These are phyloP conservation scores for Nomia melanderi DNA, from an alignment of 1,140 invertebrate species.

Conservation along the genomic window DNA sequence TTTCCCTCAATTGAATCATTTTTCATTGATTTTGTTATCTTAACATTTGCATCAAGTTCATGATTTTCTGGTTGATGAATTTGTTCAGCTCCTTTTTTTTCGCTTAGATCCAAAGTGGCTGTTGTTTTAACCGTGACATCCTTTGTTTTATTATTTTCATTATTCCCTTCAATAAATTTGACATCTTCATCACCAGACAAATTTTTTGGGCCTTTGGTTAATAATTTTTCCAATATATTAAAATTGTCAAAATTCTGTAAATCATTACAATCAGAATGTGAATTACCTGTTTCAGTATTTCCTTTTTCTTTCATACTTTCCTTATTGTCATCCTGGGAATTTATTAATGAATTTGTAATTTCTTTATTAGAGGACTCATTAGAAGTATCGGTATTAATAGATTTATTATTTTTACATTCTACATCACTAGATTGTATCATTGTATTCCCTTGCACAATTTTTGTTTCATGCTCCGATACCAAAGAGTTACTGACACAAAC, in stretches of 20 bases:
- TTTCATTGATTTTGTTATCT: background rate
- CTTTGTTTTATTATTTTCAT: slow-evolving; percentile 7
- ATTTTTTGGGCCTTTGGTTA: background rate
- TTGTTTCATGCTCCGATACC: background rate
- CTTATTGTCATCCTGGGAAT: slow-evolving; percentile 1
- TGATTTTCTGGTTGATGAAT: background rate
- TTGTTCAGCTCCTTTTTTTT: background rate
- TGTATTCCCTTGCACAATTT: background rate
- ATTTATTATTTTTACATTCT: slow-evolving; percentile 21
- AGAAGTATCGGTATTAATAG: background rate
- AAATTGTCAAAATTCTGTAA: background rate
- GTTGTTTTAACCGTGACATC: background rate
- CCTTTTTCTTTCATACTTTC: background rate
- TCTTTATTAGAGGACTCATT: slow-evolving; percentile 27
- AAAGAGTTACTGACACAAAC: background rate
- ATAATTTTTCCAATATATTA: background rate
- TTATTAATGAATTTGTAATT: background rate
- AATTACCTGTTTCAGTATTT: background rate
- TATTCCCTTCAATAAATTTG: background rate
- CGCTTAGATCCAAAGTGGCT: background rate
- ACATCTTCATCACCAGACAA: background rate
- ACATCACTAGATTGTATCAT: slow-evolving; percentile 1
- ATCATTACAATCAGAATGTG: background rate
- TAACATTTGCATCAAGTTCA: background rate
- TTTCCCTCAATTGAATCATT: background rate